Percentiles rank a stretch among this genome's conserved stretches.
phyloP scores from a whole-genome alignment of 53 echinoderm and acorn worm genomes.

The Henricia sp. region DNA sequence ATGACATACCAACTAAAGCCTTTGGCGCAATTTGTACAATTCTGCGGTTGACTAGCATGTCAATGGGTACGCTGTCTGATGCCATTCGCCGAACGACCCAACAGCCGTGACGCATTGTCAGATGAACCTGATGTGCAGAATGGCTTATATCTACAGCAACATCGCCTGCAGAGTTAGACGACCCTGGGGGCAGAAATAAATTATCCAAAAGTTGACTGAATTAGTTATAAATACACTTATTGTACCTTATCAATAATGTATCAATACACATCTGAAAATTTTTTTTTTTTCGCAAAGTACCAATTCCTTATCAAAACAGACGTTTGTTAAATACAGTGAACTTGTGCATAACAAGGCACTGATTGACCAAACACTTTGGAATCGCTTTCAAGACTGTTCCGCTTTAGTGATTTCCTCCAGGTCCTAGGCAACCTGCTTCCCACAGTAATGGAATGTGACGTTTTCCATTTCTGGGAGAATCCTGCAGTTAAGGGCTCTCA shows the following conservation, averaged over 20 bases:
- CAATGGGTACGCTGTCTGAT: constrained; percentile 65
- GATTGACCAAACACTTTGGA: too few species aligned
- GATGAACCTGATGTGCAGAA: constrained; percentile 42
- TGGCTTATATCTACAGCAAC: constrained; percentile 81
- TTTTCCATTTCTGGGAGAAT: too few species aligned
- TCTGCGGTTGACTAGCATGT: constrained; percentile 74
- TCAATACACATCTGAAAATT: not conserved
- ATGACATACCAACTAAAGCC: constrained; percentile 55
- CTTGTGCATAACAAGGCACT: too few species aligned
- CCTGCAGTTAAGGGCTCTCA: too few species aligned
- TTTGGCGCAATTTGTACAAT: constrained; percentile 59
- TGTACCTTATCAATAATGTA: not conserved
- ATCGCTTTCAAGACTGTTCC: too few species aligned
- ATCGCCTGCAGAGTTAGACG: constrained; percentile 92
- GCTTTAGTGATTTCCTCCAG: too few species aligned
- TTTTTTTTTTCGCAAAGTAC: too few species aligned
- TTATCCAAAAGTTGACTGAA: not conserved
- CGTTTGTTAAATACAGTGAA: too few species aligned
- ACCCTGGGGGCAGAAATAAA: constrained; percentile 54
- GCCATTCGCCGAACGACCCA: constrained; percentile 88
- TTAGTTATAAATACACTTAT: not conserved
- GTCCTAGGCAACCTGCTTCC: too few species aligned
- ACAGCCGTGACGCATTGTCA: constrained; percentile 81
- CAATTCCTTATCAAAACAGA: not conserved
- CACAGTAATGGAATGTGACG: too few species aligned